phyloP scores from a whole-genome alignment of 2,113 vertebrate genomes.

The Microtus ochrogaster region DNA sequence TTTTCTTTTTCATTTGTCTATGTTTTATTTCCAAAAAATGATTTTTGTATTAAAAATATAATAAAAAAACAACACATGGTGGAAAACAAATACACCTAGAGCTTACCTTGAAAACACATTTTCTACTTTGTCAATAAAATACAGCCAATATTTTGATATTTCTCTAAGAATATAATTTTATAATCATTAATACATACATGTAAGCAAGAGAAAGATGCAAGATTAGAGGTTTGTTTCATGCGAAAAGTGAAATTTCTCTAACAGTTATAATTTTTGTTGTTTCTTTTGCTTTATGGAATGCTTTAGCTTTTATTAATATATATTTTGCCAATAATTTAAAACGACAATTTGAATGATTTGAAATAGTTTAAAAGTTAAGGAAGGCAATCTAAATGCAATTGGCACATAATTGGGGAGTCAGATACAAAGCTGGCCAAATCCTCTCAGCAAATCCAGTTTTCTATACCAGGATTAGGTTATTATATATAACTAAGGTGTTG shows the following conservation, averaged over 20 bases:
- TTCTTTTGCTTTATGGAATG: conserved; percentile 15
- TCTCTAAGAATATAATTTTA: neutral
- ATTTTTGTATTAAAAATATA: neutral
- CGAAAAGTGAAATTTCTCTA: neutral
- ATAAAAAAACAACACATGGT: neutral
- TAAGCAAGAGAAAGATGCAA: neutral
- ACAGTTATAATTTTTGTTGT: neutral
- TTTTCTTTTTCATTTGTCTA: neutral
- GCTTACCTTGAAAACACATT: neutral
- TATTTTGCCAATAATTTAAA: neutral
- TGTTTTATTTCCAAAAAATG: neutral
- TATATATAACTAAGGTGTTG: too few species aligned
- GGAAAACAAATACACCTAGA: neutral
- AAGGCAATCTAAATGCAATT: too few species aligned
- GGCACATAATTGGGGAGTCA: too few species aligned
- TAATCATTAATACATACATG: neutral
- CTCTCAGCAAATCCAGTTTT: too few species aligned
- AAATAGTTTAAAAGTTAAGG: neutral
- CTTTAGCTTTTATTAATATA: neutral
- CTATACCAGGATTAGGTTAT: too few species aligned
- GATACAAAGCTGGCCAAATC: too few species aligned
- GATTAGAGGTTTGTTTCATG: neutral
- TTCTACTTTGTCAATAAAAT: neutral
- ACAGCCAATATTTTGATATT: neutral
- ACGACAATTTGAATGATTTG: neutral